phyloP scores from a whole-genome alignment of 2,888 invertebrate species.

The Macrosiphum euphorbiae region DNA sequence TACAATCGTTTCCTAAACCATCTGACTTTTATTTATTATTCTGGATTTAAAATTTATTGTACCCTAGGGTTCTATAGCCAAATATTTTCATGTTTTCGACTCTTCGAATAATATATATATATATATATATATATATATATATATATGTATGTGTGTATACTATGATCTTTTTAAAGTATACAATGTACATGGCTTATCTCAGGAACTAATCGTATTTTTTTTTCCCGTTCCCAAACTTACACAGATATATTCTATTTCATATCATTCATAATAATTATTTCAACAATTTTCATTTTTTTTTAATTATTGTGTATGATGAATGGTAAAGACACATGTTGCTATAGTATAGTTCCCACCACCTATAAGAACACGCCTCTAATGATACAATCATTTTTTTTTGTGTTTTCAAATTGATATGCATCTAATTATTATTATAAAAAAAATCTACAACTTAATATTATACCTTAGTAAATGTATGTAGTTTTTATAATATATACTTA shows the following conservation, averaged over 20 bases:
- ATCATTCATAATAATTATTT: neutral
- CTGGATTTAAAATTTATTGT: conserved; percentile 50
- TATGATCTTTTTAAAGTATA: neutral
- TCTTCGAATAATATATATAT: conserved; percentile 32
- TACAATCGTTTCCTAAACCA: conserved; percentile 43
- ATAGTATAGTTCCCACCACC: too few relatives aligned
- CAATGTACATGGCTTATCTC: neutral
- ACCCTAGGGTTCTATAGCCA: conserved; percentile 28
- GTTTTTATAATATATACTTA: neutral
- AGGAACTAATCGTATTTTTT: neutral
- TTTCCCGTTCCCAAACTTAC: neutral
- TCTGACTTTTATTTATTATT: conserved; percentile 55
- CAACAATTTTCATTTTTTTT: neutral
- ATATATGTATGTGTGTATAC: neutral
- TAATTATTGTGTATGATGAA: too few relatives aligned
- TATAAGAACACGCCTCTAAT: too few relatives aligned
- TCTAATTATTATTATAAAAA: too few relatives aligned
- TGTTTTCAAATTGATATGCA: too few relatives aligned
- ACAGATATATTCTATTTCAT: neutral
- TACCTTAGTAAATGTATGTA: neutral
- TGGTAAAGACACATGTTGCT: too few relatives aligned
- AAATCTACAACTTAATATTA: neutral
- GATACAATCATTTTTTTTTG: too few relatives aligned
- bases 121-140: neutral
- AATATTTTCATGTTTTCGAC: conserved; percentile 44